phyloP scores from a whole-genome alignment of 2,113 vertebrate species.

The Vanacampus margaritifer region DNA sequence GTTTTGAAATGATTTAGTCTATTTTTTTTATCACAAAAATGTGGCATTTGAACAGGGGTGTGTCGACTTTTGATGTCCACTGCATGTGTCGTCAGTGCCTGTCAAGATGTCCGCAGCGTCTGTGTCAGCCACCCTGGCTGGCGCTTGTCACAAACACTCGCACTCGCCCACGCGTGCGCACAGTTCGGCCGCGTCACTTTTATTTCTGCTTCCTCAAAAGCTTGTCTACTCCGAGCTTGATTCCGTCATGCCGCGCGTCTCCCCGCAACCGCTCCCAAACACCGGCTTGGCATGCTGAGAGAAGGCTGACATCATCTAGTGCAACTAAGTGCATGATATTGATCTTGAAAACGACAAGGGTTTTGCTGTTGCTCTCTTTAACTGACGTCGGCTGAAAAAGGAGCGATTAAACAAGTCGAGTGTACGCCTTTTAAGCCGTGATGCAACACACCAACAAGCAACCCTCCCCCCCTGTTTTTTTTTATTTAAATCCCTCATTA shows the following conservation, averaged over 20 bases:
- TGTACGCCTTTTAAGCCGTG: constrained; percentile 29
- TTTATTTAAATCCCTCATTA: background rate
- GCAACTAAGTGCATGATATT: constrained; percentile 44
- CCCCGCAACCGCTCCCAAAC: background rate
- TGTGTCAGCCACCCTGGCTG: constrained; percentile 37
- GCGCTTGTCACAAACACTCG: constrained; percentile 32
- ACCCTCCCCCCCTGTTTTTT: background rate
- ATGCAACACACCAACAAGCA: constrained; percentile 41
- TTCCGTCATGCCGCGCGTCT: background rate
- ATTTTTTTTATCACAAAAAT: no score
- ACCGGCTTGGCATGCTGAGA: constrained; percentile 13
- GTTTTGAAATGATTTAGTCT: no score
- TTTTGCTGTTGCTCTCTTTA: background rate
- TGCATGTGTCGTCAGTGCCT: constrained; percentile 11
- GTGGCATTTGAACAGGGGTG: no score
- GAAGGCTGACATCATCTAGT: constrained; percentile 58
- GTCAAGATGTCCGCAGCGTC: constrained; percentile 55
- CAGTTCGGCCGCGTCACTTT: background rate
- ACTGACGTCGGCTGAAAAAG: background rate
- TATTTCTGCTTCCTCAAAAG: background rate
- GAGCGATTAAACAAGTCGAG: background rate
- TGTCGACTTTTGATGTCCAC: no score
- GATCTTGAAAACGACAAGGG: constrained; percentile 29
- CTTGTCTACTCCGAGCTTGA: background rate
- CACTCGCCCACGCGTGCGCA: background rate